phyloP scores from a whole-genome alignment of 2,888 invertebrate genomes.

The Catocala fraxini region DNA sequence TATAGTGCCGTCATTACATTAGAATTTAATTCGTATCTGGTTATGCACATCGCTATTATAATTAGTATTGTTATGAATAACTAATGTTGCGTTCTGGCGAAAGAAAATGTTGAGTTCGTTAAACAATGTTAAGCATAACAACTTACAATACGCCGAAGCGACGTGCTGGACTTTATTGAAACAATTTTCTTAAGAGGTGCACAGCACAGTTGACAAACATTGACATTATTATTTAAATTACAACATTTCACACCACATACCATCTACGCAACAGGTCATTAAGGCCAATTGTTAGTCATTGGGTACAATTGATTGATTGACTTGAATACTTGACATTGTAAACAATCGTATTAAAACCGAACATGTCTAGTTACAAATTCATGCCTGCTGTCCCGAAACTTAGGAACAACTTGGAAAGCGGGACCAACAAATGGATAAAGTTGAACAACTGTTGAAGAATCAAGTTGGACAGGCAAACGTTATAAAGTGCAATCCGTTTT shows the following conservation, averaged over 20 bases:
- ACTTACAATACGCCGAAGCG: too few species aligned
- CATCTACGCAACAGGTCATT: constrained; percentile 28
- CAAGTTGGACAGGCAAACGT: constrained; percentile 24
- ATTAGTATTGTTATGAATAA: too few species aligned
- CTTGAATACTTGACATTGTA: constrained; percentile 47
- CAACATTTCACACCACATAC: not conserved
- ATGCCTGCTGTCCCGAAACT: constrained; percentile 14
- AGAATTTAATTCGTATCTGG: too few species aligned
- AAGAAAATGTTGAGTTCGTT: too few species aligned
- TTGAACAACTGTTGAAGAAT: constrained; percentile 14
- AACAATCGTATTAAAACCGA: constrained; percentile 37
- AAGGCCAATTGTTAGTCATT: constrained; percentile 64
- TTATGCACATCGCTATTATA: too few species aligned
- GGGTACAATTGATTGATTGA: constrained; percentile 64
- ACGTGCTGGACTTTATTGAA: too few species aligned
- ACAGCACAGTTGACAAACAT: too few species aligned
- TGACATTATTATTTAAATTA: too few species aligned
- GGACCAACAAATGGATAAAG: constrained; percentile 15
- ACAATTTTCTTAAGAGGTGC: too few species aligned
- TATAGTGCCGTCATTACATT: too few species aligned
- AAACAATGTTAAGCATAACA: too few species aligned
- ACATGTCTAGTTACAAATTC: constrained; percentile 5
- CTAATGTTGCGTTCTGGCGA: too few species aligned
- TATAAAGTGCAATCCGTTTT: constrained; percentile 11
- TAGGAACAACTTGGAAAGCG: constrained; percentile 7